phyloP scores from a whole-genome alignment of 2,888 invertebrate species.

The Drosophila nr. perissopoda region DNA sequence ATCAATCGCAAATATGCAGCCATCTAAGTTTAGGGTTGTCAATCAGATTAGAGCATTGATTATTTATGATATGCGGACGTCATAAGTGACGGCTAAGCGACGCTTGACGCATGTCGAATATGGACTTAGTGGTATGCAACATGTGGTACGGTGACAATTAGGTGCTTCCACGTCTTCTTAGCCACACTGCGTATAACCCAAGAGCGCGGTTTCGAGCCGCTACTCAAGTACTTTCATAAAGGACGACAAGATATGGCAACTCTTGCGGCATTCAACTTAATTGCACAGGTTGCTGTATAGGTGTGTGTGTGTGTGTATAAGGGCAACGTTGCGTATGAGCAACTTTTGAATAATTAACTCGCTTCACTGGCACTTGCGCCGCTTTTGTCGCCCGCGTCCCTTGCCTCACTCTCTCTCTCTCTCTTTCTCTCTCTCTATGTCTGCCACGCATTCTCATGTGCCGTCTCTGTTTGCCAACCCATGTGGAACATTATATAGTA shows the following conservation, averaged over 20 bases:
- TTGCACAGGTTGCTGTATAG: conserved; percentile 30
- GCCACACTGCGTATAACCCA: conserved; percentile 21
- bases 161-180: conserved; percentile 34
- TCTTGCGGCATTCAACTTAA: conserved; percentile 49
- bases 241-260: conserved; percentile 42
- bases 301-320: conserved; percentile 3
- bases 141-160: conserved; percentile 44
- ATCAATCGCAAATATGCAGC: conserved; percentile 32
- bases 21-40: conserved; percentile 46
- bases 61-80: conserved; percentile 50
- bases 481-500: conserved; percentile 75
- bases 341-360: conserved; percentile 81
- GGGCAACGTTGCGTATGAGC: conserved; percentile 77
- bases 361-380: conserved; percentile 62
- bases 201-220: conserved; percentile 12
- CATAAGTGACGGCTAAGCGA: conserved; percentile 6
- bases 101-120: conserved; percentile 11
- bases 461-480: conserved; percentile 55
- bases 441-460: conserved; percentile 23
- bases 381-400: conserved; percentile 14
- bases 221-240: conserved; percentile 10
- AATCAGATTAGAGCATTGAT: conserved; percentile 54
- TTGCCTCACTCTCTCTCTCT: background rate
- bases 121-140: conserved; percentile 36
- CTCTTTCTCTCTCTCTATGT: background rate